phyloP scores from a whole-genome alignment of 2,888 invertebrate species.

The Pinctada fucata region DNA sequence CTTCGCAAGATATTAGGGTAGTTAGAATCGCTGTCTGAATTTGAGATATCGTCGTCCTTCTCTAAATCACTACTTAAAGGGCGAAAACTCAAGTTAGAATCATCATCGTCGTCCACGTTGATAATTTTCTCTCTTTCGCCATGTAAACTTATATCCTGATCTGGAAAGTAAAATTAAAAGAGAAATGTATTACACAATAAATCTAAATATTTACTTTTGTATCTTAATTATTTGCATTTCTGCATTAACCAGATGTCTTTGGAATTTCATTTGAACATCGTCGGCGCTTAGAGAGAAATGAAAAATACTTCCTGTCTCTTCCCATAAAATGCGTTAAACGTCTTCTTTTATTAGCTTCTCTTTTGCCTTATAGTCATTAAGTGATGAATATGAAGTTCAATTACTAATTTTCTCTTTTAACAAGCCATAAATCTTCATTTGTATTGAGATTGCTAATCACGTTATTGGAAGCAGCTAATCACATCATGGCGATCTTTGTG shows the following conservation, averaged over 20 bases:
- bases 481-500: background rate
- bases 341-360: background rate
- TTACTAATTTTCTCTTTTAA: slow-evolving; percentile 7
- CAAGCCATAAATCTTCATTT: slow-evolving; percentile 7
- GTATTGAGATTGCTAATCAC: slow-evolving; percentile 1
- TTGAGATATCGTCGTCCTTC: slow-evolving; percentile 28
- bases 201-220: too few species aligned
- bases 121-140: slow-evolving; percentile 46
- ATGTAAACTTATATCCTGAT: slow-evolving; percentile 14
- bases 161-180: background rate
- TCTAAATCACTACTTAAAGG: slow-evolving; percentile 47
- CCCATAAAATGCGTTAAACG: background rate
- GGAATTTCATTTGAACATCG: too few species aligned
- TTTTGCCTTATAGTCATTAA: background rate
- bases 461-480: slow-evolving; percentile 10
- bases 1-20: slow-evolving; percentile 17
- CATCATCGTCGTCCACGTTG: slow-evolving; percentile 56
- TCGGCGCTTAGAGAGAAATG: too few species aligned
- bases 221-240: too few species aligned
- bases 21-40: slow-evolving; percentile 35
- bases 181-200: background rate
- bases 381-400: slow-evolving; percentile 1
- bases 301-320: background rate
- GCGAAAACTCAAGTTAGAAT: slow-evolving; percentile 42
- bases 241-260: too few species aligned